Evolutionary conservation across 2,888 invertebrate genomes (phyloP), one percentile per base, ranked within the genome.

Genomic region (Coenonympha glycerion): DNA sequence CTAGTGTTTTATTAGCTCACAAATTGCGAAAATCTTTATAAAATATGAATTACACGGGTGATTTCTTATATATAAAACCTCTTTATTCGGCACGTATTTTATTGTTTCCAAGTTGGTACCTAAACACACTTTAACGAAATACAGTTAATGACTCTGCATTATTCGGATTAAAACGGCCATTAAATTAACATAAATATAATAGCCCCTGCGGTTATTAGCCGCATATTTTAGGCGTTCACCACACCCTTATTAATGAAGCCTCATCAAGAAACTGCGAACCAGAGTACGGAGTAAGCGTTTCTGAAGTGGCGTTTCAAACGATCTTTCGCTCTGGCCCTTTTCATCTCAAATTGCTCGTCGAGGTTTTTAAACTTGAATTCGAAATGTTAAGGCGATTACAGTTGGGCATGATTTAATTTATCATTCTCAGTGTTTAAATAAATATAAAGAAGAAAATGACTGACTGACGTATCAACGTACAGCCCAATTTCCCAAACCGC

Each of bases 151-250:
- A 40, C n/a, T 16, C 16, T 40, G n/a, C 24, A 26, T 40, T 26
- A 40, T 40, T 26, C 24, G 24, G 31, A 34, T 45, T 45, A 45
- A 45, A 45, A 34, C 24, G 45, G 11, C 34, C 9, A 30, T 39
- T 11, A 39, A 47, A 39, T 39, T 39, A 24, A 15, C 47, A 47
- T 47, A 37, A 47, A 37, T 15, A 37, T 37, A 37, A 47, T 47
- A 21, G 21, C 19, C 21, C 21, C 37, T 13, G 37, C 21, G 30
- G 13, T 28, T 47, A 47, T 47, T 40, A 40, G 24, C 28, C 36
- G 36, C 46, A 47, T 47, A 31, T 42, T 42, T 21, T 13, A 42
- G 30, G 31, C 42, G 11, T 26, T 16, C 15, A 13, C 31, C 26
- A n/a, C 26, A 26, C 40, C 16, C 13, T 24, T 11, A 45, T 34